These are phyloP conservation scores for Eublepharis macularius DNA, from an alignment of 2,113 vertebrate genomes.

Conservation along the genomic window DNA sequence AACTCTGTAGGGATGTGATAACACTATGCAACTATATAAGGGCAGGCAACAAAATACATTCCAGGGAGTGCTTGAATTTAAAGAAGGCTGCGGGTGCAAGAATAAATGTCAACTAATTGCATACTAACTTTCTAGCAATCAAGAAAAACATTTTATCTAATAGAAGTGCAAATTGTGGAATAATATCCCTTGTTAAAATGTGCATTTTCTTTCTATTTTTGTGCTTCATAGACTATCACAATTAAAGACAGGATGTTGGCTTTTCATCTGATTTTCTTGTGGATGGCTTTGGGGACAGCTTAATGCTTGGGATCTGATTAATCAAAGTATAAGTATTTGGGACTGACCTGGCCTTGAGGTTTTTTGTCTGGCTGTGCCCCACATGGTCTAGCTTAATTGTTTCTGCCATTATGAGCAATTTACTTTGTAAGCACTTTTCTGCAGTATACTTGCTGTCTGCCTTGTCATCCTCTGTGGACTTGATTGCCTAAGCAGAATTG, in stretches of 20 bases:
- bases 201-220: background rate
- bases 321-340: background rate
- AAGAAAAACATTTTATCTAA: background rate
- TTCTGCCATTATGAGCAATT: background rate
- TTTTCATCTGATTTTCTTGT: background rate
- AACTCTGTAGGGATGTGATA: background rate
- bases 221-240: background rate
- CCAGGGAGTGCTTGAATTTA: background rate
- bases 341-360: background rate
- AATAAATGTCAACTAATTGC: background rate
- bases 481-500: too few species aligned
- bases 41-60: background rate
- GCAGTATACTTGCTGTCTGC: too few species aligned
- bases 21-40: background rate
- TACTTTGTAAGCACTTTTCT: background rate
- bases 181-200: background rate
- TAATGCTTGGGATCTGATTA: background rate
- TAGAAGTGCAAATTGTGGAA: too few species aligned
- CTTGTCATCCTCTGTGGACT: too few species aligned
- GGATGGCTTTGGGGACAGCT: background rate
- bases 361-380: background rate
- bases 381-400: background rate
- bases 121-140: background rate
- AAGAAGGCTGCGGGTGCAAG: background rate
- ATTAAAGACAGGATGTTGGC: background rate